Evolutionary conservation across 2,888 invertebrate genomes (phyloP), one percentile per base, ranked within the genome.

Genomic region (Gastrophysa polygoni): DNA sequence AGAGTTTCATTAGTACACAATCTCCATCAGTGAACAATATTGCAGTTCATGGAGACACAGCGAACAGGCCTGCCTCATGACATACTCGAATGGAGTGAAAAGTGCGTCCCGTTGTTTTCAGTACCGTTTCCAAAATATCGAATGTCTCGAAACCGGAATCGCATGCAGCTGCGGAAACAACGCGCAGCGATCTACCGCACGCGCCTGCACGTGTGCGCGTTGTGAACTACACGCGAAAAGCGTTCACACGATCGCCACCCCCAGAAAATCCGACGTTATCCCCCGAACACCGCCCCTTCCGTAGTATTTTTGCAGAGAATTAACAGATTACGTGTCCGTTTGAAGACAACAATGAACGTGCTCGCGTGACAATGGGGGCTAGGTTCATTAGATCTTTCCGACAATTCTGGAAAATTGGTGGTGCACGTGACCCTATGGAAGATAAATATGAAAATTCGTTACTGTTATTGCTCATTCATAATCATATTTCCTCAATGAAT

Each of bases 141-240:
- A 38, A 38, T 38, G 38, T 38, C 38, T 14, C 38, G 38, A n/a
- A 1, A 6, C 38, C 38, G 38, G 54, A 54, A 54, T 54, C 54
- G 44, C 43, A 43, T 43, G 16, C 54, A 54, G 54, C 54, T 54
- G 54, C 54, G 54, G 54, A 54, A 54, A 54, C 54, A 54, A 54
- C 18, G 24, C 43, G 54, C 38, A 34, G 29, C 52, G 14, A 20
- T 32, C 38, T n/a, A 21, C 68, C 73, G 68, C 75, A 73, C 75
- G 75, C 72, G 72, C 70, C 59, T 65, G 68, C 76, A 77, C 76
- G 75, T 74, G 77, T 66, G 73, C 71, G 64, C 76, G 77, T 75
- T 79, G 79, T 78, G 79, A 78, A 78, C 78, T 69, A 71, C 75
- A 75, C 75, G 75, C 76, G 77, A 74, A 70, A 71, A 64, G 63